These are phyloP conservation scores for Silurus meridionalis DNA, from an alignment of 2,113 vertebrate genomes.

Conservation along the genomic window DNA sequence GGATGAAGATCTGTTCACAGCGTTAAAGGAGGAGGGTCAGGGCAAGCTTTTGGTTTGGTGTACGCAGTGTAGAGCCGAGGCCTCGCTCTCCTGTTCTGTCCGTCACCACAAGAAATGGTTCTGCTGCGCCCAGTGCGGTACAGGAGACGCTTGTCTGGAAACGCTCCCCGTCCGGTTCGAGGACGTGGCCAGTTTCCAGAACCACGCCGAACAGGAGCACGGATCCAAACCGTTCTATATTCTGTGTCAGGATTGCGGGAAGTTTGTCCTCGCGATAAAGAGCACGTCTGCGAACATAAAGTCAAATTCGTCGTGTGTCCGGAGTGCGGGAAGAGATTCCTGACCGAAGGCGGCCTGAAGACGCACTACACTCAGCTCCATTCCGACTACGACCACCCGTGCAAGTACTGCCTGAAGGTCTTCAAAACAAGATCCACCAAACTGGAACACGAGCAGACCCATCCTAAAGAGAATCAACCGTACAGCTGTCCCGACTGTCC, in stretches of 20 bases:
- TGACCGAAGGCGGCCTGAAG: not conserved
- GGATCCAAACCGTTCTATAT: conserved; percentile 3
- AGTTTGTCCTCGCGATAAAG: not conserved
- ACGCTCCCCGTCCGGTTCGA: not conserved
- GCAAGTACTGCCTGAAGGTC: conserved; percentile 31
- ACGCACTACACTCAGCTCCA: conserved; percentile 8
- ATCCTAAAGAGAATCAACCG: not conserved
- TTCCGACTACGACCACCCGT: not conserved
- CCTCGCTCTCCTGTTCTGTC: conserved; percentile 25
- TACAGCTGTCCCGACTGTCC: conserved; percentile 23
- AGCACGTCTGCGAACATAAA: conserved; percentile 22
- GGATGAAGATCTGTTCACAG: conserved; percentile 4
- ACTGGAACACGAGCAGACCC: conserved; percentile 31
- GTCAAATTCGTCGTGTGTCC: conserved; percentile 13
- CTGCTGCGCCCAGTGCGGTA: conserved; percentile 16
- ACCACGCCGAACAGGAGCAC: conserved; percentile 27
- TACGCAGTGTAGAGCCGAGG: not conserved
- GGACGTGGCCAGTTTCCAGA: conserved; percentile 27
- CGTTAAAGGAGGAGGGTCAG: not conserved
- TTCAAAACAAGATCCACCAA: conserved; percentile 20
- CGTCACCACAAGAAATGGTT: conserved; percentile 20
- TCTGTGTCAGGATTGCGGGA: conserved; percentile 24
- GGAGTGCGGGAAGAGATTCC: conserved; percentile 26
- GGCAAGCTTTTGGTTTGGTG: conserved; percentile 23
- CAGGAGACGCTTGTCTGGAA: not conserved